Base-by-base conservation (phyloP, 2,888 invertebrate genomes). In the Esperia sulphurella region DNA sequence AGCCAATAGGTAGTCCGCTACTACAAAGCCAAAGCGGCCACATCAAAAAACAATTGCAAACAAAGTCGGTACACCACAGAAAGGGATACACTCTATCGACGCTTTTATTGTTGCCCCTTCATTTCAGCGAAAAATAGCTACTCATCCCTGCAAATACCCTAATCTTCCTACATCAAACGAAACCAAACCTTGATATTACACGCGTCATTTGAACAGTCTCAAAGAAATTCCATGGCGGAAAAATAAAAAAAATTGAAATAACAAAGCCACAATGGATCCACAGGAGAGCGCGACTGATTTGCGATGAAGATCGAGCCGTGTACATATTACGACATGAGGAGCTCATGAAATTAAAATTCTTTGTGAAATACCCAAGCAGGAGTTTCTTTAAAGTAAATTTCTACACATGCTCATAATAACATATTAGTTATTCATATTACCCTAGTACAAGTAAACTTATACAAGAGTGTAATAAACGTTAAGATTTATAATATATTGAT, bases 191-290 rank as follows among this genome's bases (percentile, higher is more conserved):
- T 79, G 75, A 83, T 86, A 86, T 88, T 87, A 83, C 85, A 87
- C 81, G 85, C 87, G 71, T 87, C 87, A 88, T 88, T 88, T 86
- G 80, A 86, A 77, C 76, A 75, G 75, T 82, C 75, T 87, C 88
- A 88, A 88, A 89, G 88, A 89, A 84, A 88, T 89, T 88, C 89
- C 77, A 58, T 55, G 58, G 50, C 56, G 67, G 69, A 50, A 48
- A 33, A 41, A 38, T n/a, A 14, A 68, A 77, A 88, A 86, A 89
- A 87, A 87, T 83, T 84, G 84, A 87, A 87, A 88, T 85, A 86
- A 88, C 84, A 81, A 75, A 76, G 72, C 63, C 58, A 75, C 76
- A 76, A 79, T 81, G 74, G 76, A 65, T 65, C 60, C 63, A 60
- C 57, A 44, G 56, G 61, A 57, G 59, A 52, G 61, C 60, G 59